phyloP scores from a whole-genome alignment of 1,140 invertebrate species.

The Archivesica marissinica region DNA sequence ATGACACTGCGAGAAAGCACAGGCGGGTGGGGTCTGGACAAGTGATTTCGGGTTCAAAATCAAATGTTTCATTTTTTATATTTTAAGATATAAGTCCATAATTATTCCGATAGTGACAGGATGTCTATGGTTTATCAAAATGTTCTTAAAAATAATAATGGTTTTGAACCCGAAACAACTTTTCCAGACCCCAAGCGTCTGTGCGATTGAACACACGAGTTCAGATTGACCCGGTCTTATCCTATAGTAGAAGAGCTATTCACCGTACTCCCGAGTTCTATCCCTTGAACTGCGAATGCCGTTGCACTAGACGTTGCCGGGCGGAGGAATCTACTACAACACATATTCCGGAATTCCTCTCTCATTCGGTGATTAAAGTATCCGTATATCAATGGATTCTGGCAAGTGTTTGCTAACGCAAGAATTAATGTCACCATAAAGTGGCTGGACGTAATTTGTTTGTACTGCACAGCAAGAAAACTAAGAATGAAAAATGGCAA shows the following conservation, averaged over 20 bases:
- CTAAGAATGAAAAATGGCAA: conserved; percentile 72
- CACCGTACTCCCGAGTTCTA: conserved; percentile 33
- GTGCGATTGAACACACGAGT: no score
- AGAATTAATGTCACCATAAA: conserved; percentile 72
- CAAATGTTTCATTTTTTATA: no score
- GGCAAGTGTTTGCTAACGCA: conserved; percentile 68
- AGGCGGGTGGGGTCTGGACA: no score
- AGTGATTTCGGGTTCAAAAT: no score
- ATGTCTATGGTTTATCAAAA: no score
- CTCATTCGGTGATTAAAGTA: conserved; percentile 71
- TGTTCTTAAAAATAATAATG: no score
- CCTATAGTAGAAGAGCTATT: conserved; percentile 34
- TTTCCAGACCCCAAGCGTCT: no score
- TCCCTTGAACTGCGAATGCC: conserved; percentile 21
- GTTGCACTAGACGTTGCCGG: not conserved
- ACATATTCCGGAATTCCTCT: conserved; percentile 67
- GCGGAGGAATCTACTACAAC: conserved; percentile 22
- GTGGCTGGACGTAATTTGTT: conserved; percentile 69
- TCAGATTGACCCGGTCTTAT: no score
- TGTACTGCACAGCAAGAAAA: conserved; percentile 68
- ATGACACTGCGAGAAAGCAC: no score
- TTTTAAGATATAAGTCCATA: no score
- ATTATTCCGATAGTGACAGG: no score
- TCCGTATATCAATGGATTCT: conserved; percentile 73
- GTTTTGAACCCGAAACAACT: no score